These are phyloP conservation scores for Craseonycteris thonglongyai DNA, from an alignment of 2,113 vertebrate species.

Conservation along the genomic window DNA sequence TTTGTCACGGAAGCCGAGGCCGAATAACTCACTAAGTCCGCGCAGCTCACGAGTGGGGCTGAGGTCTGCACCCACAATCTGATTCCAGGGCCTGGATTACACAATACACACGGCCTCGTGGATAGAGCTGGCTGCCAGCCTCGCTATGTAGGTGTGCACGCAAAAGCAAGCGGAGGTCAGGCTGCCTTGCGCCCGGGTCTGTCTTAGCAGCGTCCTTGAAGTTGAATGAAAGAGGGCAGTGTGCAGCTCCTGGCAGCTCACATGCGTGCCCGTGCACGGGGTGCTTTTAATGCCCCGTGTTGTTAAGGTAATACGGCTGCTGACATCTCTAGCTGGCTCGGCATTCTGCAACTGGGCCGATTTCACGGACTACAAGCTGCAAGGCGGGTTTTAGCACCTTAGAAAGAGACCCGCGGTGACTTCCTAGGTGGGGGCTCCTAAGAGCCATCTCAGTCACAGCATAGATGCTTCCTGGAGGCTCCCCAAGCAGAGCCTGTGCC, in stretches of 20 bases:
- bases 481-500: not conserved
- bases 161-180: accelerated
- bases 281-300: not conserved
- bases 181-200: too few species aligned
- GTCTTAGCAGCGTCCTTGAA: not conserved
- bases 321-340: not conserved
- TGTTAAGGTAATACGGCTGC: not conserved
- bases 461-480: not conserved
- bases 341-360: not conserved
- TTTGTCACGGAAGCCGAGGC: not conserved
- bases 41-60: not conserved
- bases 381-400: not conserved
- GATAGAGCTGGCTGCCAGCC: not conserved
- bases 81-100: not conserved
- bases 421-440: not conserved
- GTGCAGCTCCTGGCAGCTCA: not conserved
- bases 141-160: not conserved
- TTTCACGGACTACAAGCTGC: not conserved
- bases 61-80: not conserved
- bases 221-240: accelerated
- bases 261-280: accelerated
- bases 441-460: not conserved
- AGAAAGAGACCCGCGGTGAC: not conserved
- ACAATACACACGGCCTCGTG: not conserved
- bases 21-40: not conserved